Conservation (phyloP, 2,888 invertebrate genomes). For the Hypolimnas misippus region DNA sequence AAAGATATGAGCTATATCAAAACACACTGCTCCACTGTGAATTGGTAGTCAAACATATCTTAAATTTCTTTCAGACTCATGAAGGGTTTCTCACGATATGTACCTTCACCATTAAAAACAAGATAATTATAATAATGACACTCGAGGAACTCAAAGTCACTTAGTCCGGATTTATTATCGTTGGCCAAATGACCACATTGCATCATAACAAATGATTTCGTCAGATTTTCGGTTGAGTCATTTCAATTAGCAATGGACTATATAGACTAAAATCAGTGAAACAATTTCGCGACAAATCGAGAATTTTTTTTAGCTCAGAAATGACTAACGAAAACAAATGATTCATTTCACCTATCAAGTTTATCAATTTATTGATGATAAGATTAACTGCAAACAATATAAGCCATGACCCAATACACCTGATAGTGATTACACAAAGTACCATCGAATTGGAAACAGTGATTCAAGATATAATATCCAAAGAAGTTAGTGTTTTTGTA, state of each 20-base stretch:
- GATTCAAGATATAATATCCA: neutral
- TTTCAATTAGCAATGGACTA: neutral
- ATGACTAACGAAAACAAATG: constrained; percentile 27
- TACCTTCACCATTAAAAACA: too few species aligned
- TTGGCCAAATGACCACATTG: too few species aligned
- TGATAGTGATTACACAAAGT: constrained; percentile 2
- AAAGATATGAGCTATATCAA: too few species aligned
- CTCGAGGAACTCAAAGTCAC: too few species aligned
- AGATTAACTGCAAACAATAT: constrained; percentile 37
- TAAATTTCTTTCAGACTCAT: too few species aligned
- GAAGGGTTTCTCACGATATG: too few species aligned
- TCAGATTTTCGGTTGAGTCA: neutral
- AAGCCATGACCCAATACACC: constrained; percentile 16
- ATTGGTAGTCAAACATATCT: too few species aligned
- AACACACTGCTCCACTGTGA: too few species aligned
- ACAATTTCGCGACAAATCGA: neutral
- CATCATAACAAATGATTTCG: too few species aligned
- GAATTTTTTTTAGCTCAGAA: neutral
- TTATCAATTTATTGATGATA: constrained; percentile 32
- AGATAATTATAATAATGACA: too few species aligned
- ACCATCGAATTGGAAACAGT: neutral
- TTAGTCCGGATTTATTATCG: too few species aligned
- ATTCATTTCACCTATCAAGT: constrained; percentile 26
- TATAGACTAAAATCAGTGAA: neutral
- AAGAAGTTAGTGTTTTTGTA: constrained; percentile 11